Evolutionary conservation across 2,888 invertebrate species (phyloP).

Genomic region (Cylindroiulus punctatus): DNA sequence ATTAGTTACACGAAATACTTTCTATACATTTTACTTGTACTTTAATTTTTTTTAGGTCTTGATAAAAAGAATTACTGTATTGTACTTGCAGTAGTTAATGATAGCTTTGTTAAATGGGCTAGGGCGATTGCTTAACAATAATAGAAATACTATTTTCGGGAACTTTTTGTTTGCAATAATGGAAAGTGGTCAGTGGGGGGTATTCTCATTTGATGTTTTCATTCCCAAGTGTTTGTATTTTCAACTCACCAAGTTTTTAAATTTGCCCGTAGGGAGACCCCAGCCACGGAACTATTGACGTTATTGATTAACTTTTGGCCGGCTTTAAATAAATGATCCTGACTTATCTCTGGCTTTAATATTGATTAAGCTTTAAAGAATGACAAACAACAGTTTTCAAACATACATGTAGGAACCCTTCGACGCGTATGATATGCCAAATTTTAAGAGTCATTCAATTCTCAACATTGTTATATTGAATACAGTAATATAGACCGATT

Average conservation of each 20-base stretch:
- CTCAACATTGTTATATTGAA: too few relatives aligned
- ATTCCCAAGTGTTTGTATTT: not conserved
- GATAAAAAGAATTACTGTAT: not conserved
- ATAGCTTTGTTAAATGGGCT: not conserved
- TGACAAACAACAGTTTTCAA: not conserved
- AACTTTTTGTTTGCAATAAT: not conserved
- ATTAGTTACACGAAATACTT: not conserved
- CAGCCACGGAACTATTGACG: not conserved
- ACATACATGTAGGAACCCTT: not conserved
- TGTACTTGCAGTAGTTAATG: not conserved
- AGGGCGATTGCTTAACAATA: not conserved
- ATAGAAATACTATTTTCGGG: not conserved
- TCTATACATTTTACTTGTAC: not conserved
- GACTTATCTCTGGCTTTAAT: not conserved
- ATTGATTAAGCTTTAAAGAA: not conserved
- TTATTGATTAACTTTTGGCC: not conserved
- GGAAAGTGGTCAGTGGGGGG: not conserved
- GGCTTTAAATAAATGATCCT: conserved; percentile 10
- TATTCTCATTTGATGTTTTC: not conserved
- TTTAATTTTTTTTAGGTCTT: not conserved
- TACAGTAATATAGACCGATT: too few relatives aligned
- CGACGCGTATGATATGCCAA: too few relatives aligned
- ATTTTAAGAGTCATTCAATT: too few relatives aligned
- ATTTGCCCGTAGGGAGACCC: not conserved
- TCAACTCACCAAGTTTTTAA: not conserved